Percentiles rank a stretch among this genome's conserved stretches.
Conservation (phyloP, 2,113 vertebrate genomes). For the Platysternon megacephalum region DNA sequence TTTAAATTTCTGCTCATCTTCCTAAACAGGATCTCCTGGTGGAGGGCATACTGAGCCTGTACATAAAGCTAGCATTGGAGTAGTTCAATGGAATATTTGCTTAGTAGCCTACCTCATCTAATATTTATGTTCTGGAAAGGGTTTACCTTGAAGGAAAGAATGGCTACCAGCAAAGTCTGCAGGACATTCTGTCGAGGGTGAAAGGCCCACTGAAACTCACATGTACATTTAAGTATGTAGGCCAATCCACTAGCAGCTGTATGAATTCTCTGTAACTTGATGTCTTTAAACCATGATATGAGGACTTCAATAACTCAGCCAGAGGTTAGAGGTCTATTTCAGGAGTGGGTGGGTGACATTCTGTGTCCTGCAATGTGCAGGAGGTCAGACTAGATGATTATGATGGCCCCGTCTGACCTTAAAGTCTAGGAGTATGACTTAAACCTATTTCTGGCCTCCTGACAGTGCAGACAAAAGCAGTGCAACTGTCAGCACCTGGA, state of each 20-base stretch:
- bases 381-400: too few relatives aligned
- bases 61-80: not conserved
- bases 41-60: rapidly evolving
- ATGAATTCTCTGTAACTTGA: too few relatives aligned
- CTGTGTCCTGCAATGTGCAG: too few relatives aligned
- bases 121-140: not conserved
- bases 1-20: too few relatives aligned
- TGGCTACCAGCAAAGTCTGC: not conserved
- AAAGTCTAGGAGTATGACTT: not conserved
- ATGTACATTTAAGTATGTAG: not conserved
- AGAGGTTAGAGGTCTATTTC: too few relatives aligned
- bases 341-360: too few relatives aligned
- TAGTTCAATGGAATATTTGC: not conserved
- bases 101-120: rapidly evolving
- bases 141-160: not conserved
- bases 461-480: not conserved
- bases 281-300: too few relatives aligned
- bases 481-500: conserved; percentile 42
- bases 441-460: conserved; percentile 11
- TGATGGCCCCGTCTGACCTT: too few relatives aligned
- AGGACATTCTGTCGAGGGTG: not conserved
- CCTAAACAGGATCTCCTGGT: too few relatives aligned
- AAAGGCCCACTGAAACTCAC: not conserved
- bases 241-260: not conserved
- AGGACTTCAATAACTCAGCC: too few relatives aligned